phyloP scores from a whole-genome alignment of 2,888 invertebrate genomes.

The Cosmia trapezina region DNA sequence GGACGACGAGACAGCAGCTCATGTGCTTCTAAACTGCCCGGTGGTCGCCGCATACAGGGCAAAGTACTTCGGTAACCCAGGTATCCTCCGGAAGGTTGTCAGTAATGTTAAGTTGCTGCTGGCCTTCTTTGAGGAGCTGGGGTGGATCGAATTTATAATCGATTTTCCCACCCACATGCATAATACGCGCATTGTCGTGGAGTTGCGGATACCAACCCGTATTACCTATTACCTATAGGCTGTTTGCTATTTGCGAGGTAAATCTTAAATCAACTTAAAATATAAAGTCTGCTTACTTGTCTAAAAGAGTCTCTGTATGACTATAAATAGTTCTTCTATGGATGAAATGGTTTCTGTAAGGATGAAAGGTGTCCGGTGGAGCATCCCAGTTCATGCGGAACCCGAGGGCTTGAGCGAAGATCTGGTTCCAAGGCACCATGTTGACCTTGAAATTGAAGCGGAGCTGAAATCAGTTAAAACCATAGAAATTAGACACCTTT shows the following conservation, averaged over 20 bases:
- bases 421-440: constrained; percentile 91
- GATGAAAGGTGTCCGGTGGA: constrained; percentile 88
- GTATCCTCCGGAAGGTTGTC: too few species aligned
- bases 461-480: constrained; percentile 86
- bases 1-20: too few species aligned
- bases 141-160: too few species aligned
- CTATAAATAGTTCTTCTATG: constrained; percentile 91
- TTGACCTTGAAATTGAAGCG: constrained; percentile 93
- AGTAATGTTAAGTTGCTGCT: too few species aligned
- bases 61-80: too few species aligned
- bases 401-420: constrained; percentile 93
- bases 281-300: constrained; percentile 84
- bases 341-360: constrained; percentile 86
- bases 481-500: background rate
- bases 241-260: background rate
- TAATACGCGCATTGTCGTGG: too few species aligned
- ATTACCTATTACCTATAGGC: too few species aligned
- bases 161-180: too few species aligned
- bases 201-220: too few species aligned
- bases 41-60: too few species aligned
- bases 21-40: too few species aligned
- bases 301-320: constrained; percentile 89
- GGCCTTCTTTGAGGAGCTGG: too few species aligned
- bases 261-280: background rate
- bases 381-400: constrained; percentile 93